Evolutionary conservation across 2,888 invertebrate species (phyloP).

Genomic region (Priocnemis perturbator): DNA sequence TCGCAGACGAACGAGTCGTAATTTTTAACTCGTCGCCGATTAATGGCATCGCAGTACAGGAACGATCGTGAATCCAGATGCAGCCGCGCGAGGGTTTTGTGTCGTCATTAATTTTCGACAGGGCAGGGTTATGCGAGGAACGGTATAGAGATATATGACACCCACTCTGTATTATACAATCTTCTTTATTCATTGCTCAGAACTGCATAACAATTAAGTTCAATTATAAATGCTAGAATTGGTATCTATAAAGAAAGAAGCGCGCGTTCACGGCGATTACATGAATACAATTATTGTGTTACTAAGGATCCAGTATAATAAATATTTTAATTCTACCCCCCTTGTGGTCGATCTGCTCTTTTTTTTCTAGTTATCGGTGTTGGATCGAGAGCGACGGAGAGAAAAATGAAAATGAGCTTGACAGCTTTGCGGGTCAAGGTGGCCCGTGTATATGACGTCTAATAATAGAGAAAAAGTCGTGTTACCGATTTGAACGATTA

Average conservation of each 20-base stretch:
- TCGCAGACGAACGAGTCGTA: too few relatives aligned
- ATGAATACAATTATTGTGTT: conserved; percentile 56
- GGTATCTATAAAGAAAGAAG: conserved; percentile 35
- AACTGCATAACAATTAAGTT: conserved; percentile 65
- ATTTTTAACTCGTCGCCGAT: too few relatives aligned
- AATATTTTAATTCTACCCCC: conserved; percentile 64
- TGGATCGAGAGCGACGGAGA: too few relatives aligned
- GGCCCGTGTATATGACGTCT: too few relatives aligned
- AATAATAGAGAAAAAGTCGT: too few relatives aligned
- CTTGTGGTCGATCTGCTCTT: not conserved
- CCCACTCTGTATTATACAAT: conserved; percentile 56
- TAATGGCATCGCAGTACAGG: too few relatives aligned
- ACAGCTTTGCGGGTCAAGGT: too few relatives aligned
- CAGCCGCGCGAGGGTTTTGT: too few relatives aligned
- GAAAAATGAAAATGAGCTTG: too few relatives aligned
- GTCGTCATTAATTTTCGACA: too few relatives aligned
- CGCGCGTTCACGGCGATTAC: conserved; percentile 24
- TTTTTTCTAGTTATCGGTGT: not conserved
- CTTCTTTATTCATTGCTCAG: conserved; percentile 65
- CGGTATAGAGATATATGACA: conserved; percentile 34
- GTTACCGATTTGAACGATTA: too few relatives aligned
- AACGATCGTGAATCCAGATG: too few relatives aligned
- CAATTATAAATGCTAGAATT: conserved; percentile 48
- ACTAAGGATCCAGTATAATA: conserved; percentile 61
- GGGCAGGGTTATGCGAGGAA: not conserved